phyloP scores from a whole-genome alignment of 1,140 invertebrate genomes.

The Listronotus bonariensis region DNA sequence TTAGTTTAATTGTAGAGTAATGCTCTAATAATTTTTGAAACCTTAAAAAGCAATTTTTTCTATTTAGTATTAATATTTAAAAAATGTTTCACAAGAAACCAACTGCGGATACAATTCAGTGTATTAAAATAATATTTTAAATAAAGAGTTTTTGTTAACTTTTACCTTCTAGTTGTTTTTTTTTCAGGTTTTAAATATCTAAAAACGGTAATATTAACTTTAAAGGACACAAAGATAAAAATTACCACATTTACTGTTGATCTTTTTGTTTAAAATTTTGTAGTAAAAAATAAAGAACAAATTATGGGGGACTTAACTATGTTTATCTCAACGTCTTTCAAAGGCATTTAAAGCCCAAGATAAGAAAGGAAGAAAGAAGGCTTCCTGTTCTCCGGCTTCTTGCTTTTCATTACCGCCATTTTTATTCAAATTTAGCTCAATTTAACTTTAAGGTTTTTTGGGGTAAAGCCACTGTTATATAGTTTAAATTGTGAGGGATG shows the following conservation, averaged over 20 bases:
- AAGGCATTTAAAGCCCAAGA: conserved; percentile 20
- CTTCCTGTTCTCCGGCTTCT: conserved; percentile 6
- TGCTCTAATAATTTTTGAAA: too few species aligned
- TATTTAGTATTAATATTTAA: too few species aligned
- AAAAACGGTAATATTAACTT: too few species aligned
- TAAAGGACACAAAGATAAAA: conserved; percentile 11
- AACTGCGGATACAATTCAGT: too few species aligned
- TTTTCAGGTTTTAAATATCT: too few species aligned
- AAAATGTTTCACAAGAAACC: too few species aligned
- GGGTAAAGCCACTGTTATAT: conserved; percentile 20
- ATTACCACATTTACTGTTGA: background rate
- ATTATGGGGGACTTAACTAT: conserved; percentile 21
- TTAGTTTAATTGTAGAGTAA: too few species aligned
- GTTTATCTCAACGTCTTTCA: conserved; percentile 25
- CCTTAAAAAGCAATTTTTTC: too few species aligned
- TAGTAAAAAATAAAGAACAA: background rate
- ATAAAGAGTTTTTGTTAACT: too few species aligned
- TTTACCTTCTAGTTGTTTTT: too few species aligned
- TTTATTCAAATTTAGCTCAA: conserved; percentile 34
- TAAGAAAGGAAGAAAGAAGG: conserved; percentile 24
- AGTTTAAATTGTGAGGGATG: conserved; percentile 19
- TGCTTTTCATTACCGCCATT: conserved; percentile 30
- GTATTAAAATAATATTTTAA: too few species aligned
- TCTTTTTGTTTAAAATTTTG: conserved; percentile 4
- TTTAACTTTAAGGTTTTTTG: conserved; percentile 29